phyloP scores from a whole-genome alignment of 2,888 invertebrate genomes.

The Ectropis crepuscularia region DNA sequence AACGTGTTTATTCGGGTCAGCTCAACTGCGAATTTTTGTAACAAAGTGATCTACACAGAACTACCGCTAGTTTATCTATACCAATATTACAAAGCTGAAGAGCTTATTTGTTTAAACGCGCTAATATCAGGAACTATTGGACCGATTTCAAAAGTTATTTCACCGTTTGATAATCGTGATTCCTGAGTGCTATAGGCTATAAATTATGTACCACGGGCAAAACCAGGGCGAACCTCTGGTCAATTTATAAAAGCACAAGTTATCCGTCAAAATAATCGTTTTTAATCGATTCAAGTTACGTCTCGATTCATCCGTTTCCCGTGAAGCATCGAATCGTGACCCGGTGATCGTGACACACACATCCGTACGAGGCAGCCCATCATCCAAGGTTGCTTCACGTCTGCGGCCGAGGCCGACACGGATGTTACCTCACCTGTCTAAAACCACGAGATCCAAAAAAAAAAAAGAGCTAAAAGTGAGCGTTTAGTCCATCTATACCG shows the following conservation, averaged over 20 bases:
- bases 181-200: too few relatives aligned
- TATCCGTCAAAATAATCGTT: neutral
- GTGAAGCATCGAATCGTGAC: slow-evolving; percentile 49
- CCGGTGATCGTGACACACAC: slow-evolving; percentile 52
- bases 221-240: too few relatives aligned
- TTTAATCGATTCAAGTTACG: slow-evolving; percentile 2
- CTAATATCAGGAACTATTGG: too few relatives aligned
- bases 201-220: too few relatives aligned
- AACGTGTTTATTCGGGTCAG: too few relatives aligned
- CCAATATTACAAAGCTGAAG: too few relatives aligned
- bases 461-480: slow-evolving; percentile 18
- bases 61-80: too few relatives aligned
- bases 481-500: slow-evolving; percentile 23
- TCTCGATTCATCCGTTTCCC: slow-evolving; percentile 28
- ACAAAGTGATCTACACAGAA: too few relatives aligned
- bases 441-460: slow-evolving; percentile 26
- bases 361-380: slow-evolving; percentile 43
- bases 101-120: too few relatives aligned
- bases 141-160: too few relatives aligned
- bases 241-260: neutral
- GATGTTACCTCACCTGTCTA: slow-evolving; percentile 47
- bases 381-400: slow-evolving; percentile 55
- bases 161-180: too few relatives aligned
- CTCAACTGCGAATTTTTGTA: too few relatives aligned
- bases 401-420: slow-evolving; percentile 47